Percentiles rank a stretch among this genome's conserved stretches.
phyloP scores from a whole-genome alignment of 1,140 invertebrate genomes.

The Atta texana region DNA sequence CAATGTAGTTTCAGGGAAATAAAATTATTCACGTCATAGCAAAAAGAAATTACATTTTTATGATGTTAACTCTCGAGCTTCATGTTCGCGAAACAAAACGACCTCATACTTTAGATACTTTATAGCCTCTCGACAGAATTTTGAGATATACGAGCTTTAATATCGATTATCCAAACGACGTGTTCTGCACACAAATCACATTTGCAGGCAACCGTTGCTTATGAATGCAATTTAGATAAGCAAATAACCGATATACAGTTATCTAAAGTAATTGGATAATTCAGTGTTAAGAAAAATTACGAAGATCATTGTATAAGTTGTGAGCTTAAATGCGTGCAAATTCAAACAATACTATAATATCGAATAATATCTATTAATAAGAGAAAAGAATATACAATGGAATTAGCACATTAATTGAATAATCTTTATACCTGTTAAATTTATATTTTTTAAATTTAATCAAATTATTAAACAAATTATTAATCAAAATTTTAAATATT shows the following conservation, averaged over 20 bases:
- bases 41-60: constrained; percentile 11
- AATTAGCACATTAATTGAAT: background rate
- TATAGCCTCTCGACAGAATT: constrained; percentile 7
- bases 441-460: background rate
- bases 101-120: constrained; percentile 36
- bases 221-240: constrained; percentile 7
- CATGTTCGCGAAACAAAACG: constrained; percentile 13
- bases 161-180: constrained; percentile 46
- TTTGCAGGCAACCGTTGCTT: constrained; percentile 20
- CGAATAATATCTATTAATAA: background rate
- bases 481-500: background rate
- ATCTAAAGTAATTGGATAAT: constrained; percentile 15
- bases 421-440: background rate
- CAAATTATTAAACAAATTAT: background rate
- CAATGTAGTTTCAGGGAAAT: background rate
- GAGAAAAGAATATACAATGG: background rate
- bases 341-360: background rate
- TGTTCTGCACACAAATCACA: constrained; percentile 42
- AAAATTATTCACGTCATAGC: background rate
- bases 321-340: background rate
- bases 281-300: background rate
- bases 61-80: constrained; percentile 7
- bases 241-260: background rate
- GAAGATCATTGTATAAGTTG: background rate
- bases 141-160: constrained; percentile 26